Evolutionary conservation across 2,113 vertebrate genomes (phyloP).

Genomic region (Caranx melampygus): DNA sequence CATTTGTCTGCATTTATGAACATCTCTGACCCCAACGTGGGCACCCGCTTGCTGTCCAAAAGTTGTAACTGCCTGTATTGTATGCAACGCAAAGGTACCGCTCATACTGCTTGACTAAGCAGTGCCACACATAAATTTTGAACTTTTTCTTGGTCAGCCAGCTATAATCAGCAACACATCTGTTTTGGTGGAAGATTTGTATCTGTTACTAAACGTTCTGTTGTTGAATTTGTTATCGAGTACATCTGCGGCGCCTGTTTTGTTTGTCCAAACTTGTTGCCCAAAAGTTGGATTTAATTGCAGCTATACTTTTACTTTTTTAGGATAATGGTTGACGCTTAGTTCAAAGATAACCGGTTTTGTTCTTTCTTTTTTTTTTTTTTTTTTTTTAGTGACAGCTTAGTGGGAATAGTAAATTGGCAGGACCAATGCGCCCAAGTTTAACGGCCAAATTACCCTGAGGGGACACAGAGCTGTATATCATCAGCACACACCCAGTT

Average conservation of each 20-base stretch:
- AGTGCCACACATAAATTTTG: background rate
- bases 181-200: too few species aligned
- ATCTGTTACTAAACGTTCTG: too few species aligned
- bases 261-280: too few species aligned
- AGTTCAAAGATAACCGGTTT: background rate
- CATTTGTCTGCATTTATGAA: background rate
- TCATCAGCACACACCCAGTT: too few species aligned
- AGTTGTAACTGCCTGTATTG: background rate
- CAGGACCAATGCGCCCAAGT: too few species aligned
- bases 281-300: too few species aligned
- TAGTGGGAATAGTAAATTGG: too few species aligned
- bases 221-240: background rate
- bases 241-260: too few species aligned
- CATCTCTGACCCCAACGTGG: background rate
- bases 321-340: background rate
- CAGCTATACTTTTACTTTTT: too few species aligned
- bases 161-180: background rate
- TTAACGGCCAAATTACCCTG: too few species aligned
- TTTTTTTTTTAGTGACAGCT: background rate
- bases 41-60: background rate
- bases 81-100: too few species aligned
- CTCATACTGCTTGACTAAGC: background rate
- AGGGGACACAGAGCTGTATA: too few species aligned
- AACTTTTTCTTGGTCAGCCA: background rate
- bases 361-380: background rate